phyloP scores from a whole-genome alignment of 2,888 invertebrate species.

The Euzophera pinguis region DNA sequence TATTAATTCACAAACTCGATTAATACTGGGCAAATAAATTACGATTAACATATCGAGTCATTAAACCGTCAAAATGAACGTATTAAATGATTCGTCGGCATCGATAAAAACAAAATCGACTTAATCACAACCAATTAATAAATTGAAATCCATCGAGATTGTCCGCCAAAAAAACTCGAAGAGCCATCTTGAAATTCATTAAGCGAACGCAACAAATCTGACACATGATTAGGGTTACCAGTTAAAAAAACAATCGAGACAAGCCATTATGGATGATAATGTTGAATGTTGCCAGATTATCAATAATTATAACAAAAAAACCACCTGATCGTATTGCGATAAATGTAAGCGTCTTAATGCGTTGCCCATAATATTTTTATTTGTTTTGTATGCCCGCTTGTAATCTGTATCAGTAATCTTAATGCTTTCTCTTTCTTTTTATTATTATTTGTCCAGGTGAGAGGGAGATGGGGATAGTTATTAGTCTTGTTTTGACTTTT shows the following conservation, averaged over 20 bases:
- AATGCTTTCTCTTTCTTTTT: slow-evolving; percentile 52
- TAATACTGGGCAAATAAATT: slow-evolving; percentile 39
- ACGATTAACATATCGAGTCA: slow-evolving; percentile 44
- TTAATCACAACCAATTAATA: slow-evolving; percentile 41
- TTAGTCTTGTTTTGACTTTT: slow-evolving; percentile 52
- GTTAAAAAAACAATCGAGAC: slow-evolving; percentile 62
- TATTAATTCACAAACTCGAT: slow-evolving; percentile 28
- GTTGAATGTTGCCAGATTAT: slow-evolving; percentile 75
- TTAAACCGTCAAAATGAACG: slow-evolving; percentile 34
- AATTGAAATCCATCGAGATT: slow-evolving; percentile 25
- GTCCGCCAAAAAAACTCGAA: slow-evolving; percentile 40
- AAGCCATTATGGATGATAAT: slow-evolving; percentile 65
- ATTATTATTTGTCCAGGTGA: slow-evolving; percentile 19
- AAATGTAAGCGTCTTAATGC: slow-evolving; percentile 75
- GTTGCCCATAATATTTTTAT: slow-evolving; percentile 70
- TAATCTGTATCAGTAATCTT: slow-evolving; percentile 55
- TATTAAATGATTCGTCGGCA: slow-evolving; percentile 18
- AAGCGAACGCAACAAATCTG: slow-evolving; percentile 67
- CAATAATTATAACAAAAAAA: slow-evolving; percentile 74
- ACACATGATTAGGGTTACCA: slow-evolving; percentile 77
- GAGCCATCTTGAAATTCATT: slow-evolving; percentile 64
- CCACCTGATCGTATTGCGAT: slow-evolving; percentile 60
- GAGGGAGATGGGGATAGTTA: slow-evolving; percentile 40
- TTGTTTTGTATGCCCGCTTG: slow-evolving; percentile 61
- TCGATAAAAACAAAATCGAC: slow-evolving; percentile 34